phyloP scores from a whole-genome alignment of 2,888 invertebrate genomes.

The Nowickia ferox region DNA sequence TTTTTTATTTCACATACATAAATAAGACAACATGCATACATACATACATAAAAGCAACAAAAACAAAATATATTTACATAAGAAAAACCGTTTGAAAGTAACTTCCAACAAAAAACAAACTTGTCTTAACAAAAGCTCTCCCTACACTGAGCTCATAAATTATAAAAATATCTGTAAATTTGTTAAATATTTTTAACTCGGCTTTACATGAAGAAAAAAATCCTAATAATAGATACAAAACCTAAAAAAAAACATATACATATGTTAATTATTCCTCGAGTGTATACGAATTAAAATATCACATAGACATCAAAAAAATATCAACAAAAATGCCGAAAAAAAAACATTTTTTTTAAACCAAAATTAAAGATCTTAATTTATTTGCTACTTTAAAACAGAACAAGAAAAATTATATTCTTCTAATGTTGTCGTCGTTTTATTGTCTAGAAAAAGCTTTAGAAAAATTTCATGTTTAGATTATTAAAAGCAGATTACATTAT shows the following conservation, averaged over 20 bases:
- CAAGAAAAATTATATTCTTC: constrained; percentile 43
- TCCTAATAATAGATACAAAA: constrained; percentile 12
- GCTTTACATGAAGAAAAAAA: neutral
- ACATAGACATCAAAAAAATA: constrained; percentile 55
- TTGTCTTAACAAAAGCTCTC: constrained; percentile 23
- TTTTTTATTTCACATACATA: neutral
- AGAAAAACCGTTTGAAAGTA: constrained; percentile 59
- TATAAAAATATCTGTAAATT: constrained; percentile 72
- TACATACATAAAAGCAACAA: neutral
- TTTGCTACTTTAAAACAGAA: constrained; percentile 68
- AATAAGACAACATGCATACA: neutral
- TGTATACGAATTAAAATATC: constrained; percentile 66
- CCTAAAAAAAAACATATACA: constrained; percentile 15
- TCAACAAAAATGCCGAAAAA: constrained; percentile 45
- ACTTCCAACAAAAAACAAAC: neutral
- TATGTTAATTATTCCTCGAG: constrained; percentile 53
- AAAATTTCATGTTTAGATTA: constrained; percentile 60
- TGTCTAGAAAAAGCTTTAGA: neutral
- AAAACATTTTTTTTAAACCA: constrained; percentile 37
- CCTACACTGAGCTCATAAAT: constrained; percentile 71
- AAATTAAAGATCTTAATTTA: constrained; percentile 64
- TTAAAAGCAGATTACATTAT: constrained; percentile 64
- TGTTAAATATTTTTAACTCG: constrained; percentile 55
- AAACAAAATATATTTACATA: constrained; percentile 54
- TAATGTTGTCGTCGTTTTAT: constrained; percentile 29